Base-by-base conservation (phyloP, 2,113 vertebrate species). In the Agapornis roseicollis region DNA sequence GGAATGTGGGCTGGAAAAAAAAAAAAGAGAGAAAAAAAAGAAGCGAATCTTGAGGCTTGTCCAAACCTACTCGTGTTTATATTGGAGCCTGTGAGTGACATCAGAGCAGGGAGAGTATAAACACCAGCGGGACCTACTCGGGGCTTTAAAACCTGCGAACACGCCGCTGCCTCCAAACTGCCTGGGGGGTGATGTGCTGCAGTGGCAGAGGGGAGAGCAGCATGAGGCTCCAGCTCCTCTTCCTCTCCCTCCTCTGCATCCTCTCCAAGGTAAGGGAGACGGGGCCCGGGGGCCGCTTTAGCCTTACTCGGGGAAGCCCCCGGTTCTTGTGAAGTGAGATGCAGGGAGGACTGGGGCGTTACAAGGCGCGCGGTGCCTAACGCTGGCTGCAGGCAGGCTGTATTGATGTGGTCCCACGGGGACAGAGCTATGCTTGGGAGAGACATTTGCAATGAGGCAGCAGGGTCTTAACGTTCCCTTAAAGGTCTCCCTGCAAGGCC, bases 51-150 rank as follows among this genome's bases (percentile, higher is more conserved):
- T 97, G 97, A 97, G 83, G 63, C 84, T 89, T 94, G 82, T 97
- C 97, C 97, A 98, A 96, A 96, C 93, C 96, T 96, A 88, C 94
- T 97, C 88, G 35, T 98, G 97, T 97, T 98, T 97, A 97, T 97
- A 97, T 95, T 97, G 96, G 97, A 97, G 97, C 96, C 95, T 92
- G 95, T 78, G 97, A 97, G 96, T 97, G 97, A 97, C 97, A 97
- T 97, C 97, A 96, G 95, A 97, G 96, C 90, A 39, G 83, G 80
- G 96, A 97, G 97, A 97, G 85, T 97, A 97, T 97, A 98, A 97
- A 97, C 97, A 97, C 89, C 96, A 96, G 96, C 92, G 41, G 94
- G 93, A 96, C 85, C 94, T 87, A 60, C 87, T 46, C 37, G 1
- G 93, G 92, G 93, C 97, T 97, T 93, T 90, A 86, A 96, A 96